These are phyloP conservation scores for Xanthostigma xanthostigma DNA, from an alignment of 2,888 invertebrate genomes.

Conservation along the genomic window DNA sequence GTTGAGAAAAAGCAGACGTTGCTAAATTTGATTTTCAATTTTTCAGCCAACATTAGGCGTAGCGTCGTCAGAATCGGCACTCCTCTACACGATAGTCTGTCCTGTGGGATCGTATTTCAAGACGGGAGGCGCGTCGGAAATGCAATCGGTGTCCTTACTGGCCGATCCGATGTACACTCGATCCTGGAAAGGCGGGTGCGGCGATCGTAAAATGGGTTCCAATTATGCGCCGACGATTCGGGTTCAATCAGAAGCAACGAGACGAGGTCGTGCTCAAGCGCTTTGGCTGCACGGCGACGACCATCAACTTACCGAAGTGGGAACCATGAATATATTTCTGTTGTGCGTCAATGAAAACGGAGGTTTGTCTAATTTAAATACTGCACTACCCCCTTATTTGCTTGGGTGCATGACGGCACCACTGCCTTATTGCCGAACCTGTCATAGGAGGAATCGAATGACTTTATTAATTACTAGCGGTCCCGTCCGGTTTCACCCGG, in stretches of 20 bases:
- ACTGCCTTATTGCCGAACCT: no score
- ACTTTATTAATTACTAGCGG: no score
- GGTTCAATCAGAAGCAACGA: slow-evolving; percentile 60
- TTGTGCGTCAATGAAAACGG: slow-evolving; percentile 77
- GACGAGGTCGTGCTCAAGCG: slow-evolving; percentile 79
- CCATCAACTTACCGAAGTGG: slow-evolving; percentile 89
- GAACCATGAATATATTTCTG: slow-evolving; percentile 96
- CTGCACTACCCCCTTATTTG: no score
- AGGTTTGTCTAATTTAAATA: slow-evolving; percentile 39
- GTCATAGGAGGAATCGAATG: no score
- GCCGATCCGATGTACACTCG: slow-evolving; percentile 83
- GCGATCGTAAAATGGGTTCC: slow-evolving; percentile 89
- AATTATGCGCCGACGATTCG: slow-evolving; percentile 81
- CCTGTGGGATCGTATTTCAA: slow-evolving; percentile 92
- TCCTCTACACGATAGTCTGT: slow-evolving; percentile 80
- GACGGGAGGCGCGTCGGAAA: slow-evolving; percentile 34
- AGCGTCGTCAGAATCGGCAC: slow-evolving; percentile 68
- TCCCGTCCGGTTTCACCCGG: no score
- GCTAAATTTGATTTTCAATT: slow-evolving; percentile 1
- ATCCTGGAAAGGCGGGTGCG: slow-evolving; percentile 89
- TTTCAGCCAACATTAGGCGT: slow-evolving; percentile 85
- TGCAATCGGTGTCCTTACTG: slow-evolving; percentile 64
- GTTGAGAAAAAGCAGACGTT: no score
- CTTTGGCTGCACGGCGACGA: slow-evolving; percentile 92
- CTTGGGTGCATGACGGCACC: no score